phyloP scores from a whole-genome alignment of 2,797 vertebrate species.

The Triplophysa yarkandensis region DNA sequence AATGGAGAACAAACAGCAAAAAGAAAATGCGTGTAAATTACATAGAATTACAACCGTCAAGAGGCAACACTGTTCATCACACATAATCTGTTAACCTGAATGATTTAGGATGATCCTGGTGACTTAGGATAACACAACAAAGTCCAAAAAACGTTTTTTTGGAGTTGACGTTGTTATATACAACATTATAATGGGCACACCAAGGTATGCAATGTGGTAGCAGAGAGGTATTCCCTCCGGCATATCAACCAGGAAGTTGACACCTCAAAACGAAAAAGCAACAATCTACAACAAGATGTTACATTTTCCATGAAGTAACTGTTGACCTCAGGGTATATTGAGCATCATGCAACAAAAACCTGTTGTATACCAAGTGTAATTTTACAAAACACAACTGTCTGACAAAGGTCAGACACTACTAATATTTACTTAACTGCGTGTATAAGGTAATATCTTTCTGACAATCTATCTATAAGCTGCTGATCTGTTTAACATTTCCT shows the following conservation, averaged over 20 bases:
- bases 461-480: not conserved
- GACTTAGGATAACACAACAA: not conserved
- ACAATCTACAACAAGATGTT: slow-evolving; percentile 75
- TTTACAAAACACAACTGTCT: slow-evolving; percentile 1
- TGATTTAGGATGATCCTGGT: no score
- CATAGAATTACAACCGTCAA: not conserved
- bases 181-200: not conserved
- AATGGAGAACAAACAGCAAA: slow-evolving; percentile 39
- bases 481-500: not conserved
- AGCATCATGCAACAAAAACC: slow-evolving; percentile 67
- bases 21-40: slow-evolving; percentile 22
- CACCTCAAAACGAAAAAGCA: slow-evolving; percentile 74
- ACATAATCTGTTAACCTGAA: not conserved
- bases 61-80: not conserved
- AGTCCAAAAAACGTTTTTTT: not conserved
- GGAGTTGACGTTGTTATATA: not conserved
- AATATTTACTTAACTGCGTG: slow-evolving; percentile 51
- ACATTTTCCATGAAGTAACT: slow-evolving; percentile 84
- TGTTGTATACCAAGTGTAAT: slow-evolving; percentile 56
- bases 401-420: slow-evolving; percentile 64
- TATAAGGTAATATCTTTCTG: not conserved
- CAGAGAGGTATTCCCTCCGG: slow-evolving; percentile 67
- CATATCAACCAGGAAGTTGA: slow-evolving; percentile 77
- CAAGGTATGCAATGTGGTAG: not conserved
- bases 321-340: slow-evolving; percentile 61